Evolutionary conservation across 2,888 invertebrate genomes (phyloP), one percentile per base, ranked within the genome.

Genomic region (Xylota sylvarum): DNA sequence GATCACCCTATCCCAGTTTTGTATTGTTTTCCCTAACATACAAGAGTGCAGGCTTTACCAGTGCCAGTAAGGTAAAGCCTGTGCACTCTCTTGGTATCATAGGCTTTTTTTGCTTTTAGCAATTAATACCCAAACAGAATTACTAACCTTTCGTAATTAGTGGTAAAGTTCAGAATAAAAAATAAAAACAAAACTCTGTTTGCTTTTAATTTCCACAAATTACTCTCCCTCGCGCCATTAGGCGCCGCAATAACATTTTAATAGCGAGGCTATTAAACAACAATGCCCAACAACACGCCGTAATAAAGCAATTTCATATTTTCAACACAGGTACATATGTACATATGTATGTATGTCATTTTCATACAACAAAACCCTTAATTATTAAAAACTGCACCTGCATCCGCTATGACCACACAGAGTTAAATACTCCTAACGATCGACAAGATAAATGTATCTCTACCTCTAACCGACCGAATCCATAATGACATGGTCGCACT

Each of bases 351-450:
- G 10, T 12, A 27, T 30, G 64, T 64, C 46, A 32, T 64, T 64
- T 62, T 30, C 27, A 60, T 60, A 60, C 12, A 5, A 23, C 23
- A 19, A 40, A 60, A 23, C 12, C 46, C 64, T 43, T 27, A 69
- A 70, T 78, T 78, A 62, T 46, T 14, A 46, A 27, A 50, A 81
- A 23, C 23, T 74, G 55, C 81, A 81, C 74, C 81, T 81, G 81
- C 81, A 81, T 81, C 74, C 73, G 70, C 55, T 48, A 14, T 55
- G 81, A 69, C 81, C 81, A 76, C 81, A 81, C 81, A 76, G 62
- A 67, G 69, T 62, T 64, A 73, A 60, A 35, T 50, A 55, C 30
- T 17, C 52, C 46, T 67, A 80, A 60, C 23, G 60, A 73, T 67
- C 48, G 48, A 80, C 73, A 67, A 73, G 65, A 67, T 60, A 73